phyloP scores from a whole-genome alignment of 2,888 invertebrate species.

The Parelbella ahira region DNA sequence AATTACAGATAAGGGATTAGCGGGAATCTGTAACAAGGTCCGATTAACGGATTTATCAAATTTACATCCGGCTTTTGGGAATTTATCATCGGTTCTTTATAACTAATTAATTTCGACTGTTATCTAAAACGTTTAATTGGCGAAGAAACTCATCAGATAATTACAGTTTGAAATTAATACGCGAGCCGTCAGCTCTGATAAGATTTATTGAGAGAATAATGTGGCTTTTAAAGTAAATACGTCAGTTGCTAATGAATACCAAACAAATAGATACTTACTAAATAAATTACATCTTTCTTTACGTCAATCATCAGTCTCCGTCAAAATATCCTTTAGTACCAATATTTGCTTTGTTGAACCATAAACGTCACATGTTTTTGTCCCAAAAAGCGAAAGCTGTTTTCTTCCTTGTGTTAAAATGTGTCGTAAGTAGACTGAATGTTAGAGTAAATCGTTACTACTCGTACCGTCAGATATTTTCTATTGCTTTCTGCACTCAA shows the following conservation, averaged over 20 bases:
- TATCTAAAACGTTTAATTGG: slow-evolving; percentile 25
- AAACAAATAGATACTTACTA: too few species aligned
- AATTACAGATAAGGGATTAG: slow-evolving; percentile 23
- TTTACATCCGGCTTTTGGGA: slow-evolving; percentile 23
- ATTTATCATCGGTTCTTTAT: slow-evolving; percentile 22
- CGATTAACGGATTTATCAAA: slow-evolving; percentile 24
- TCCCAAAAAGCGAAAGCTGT: too few species aligned
- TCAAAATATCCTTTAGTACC: too few species aligned
- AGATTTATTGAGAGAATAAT: slow-evolving; percentile 15
- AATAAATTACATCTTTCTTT: too few species aligned
- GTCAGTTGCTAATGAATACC: not conserved
- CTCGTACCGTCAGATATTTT: too few species aligned
- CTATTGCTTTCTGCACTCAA: too few species aligned
- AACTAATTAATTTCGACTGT: slow-evolving; percentile 26
- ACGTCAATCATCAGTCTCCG: too few species aligned
- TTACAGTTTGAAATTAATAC: slow-evolving; percentile 22
- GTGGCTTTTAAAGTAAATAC: not conserved
- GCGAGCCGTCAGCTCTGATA: slow-evolving; percentile 4
- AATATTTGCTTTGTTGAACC: too few species aligned
- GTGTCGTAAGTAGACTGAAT: too few species aligned
- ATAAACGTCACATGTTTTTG: too few species aligned
- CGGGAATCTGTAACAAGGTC: slow-evolving; percentile 11
- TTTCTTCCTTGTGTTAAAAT: too few species aligned
- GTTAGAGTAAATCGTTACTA: too few species aligned
- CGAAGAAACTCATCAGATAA: slow-evolving; percentile 15